A percentile compares a stretch with the other conserved stretches of the same genome.
phyloP scores from a whole-genome alignment of 2,113 vertebrate species.

The Gnathonemus longibarbis region DNA sequence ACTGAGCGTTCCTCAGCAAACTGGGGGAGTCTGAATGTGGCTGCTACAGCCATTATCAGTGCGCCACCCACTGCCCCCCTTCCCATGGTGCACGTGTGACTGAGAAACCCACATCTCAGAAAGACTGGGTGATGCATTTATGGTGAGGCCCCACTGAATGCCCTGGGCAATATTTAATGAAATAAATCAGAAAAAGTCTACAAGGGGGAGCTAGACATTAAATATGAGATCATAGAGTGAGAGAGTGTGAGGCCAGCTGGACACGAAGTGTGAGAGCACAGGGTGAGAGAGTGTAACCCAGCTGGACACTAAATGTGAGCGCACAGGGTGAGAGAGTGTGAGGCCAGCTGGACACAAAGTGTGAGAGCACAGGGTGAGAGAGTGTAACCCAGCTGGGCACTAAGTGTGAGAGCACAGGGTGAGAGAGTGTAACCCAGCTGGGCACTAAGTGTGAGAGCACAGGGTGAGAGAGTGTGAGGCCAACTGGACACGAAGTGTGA shows the following conservation, averaged over 20 bases:
- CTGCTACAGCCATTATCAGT: not conserved
- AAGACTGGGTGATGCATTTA: not conserved
- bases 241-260: not conserved
- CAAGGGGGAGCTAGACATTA: not conserved
- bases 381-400: not conserved
- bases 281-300: not conserved
- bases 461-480: not conserved
- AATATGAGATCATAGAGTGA: not conserved
- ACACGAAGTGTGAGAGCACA: not conserved
- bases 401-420: not conserved
- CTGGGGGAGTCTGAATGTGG: too few species aligned
- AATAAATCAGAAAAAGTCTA: constrained; percentile 24
- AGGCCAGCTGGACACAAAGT: not conserved
- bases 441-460: not conserved
- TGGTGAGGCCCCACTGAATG: constrained; percentile 6
- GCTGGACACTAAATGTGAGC: not conserved
- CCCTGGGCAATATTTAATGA: constrained; percentile 15
- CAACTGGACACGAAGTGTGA: not conserved
- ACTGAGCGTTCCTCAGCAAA: not conserved
- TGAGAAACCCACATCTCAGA: not conserved
- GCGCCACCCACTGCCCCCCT: not conserved
- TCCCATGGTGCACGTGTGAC: not conserved
- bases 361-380: not conserved
- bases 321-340: not conserved
- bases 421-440: not conserved